Conservation (phyloP, 37 sponge, comb jelly and placozoan species). For the Cliona cf. orientalis region DNA sequence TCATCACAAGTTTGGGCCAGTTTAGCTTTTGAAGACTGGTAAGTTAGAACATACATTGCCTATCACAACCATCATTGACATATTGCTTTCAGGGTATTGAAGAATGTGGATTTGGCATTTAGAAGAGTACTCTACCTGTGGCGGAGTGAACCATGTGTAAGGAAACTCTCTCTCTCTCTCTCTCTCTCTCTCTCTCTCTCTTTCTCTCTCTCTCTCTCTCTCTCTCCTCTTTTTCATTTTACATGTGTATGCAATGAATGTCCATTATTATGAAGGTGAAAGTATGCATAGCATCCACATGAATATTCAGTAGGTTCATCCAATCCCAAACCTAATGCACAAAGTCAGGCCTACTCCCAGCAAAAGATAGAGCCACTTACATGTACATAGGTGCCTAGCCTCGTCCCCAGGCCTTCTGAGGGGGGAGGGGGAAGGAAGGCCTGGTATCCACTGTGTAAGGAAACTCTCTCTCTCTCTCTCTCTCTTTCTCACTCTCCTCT, state of each 20-base stretch:
- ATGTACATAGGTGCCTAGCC: too few species aligned
- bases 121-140: constrained; percentile 63
- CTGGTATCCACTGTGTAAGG: too few species aligned
- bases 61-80: neutral
- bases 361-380: too few species aligned
- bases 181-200: too few species aligned
- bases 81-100: constrained; percentile 42
- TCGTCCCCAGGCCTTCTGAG: too few species aligned
- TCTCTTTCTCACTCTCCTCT: too few species aligned
- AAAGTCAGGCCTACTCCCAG: too few species aligned
- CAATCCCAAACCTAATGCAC: too few species aligned
- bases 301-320: neutral
- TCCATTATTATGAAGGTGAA: neutral
- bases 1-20: constrained; percentile 63
- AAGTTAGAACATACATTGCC: neutral
- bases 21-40: constrained; percentile 81
- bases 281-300: neutral
- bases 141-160: constrained; percentile 74
- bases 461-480: too few species aligned
- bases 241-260: neutral
- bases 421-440: too few species aligned
- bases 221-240: too few species aligned
- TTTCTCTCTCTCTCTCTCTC: too few species aligned
- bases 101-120: constrained; percentile 46
- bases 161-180: neutral